Evolutionary conservation across 2,797 vertebrate genomes (phyloP).

Genomic region (Scolopax rusticola): DNA sequence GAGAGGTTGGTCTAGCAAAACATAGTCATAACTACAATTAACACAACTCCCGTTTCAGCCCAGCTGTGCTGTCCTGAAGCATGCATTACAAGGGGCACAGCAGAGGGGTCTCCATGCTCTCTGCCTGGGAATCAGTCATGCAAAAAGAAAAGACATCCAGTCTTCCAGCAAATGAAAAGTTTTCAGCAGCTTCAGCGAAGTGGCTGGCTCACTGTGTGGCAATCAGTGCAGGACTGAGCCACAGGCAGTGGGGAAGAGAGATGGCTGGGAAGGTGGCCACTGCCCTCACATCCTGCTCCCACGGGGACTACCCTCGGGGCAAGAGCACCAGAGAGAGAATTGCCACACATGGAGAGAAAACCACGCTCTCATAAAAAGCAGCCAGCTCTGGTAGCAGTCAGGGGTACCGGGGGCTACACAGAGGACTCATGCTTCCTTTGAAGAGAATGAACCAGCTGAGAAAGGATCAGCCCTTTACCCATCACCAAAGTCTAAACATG

Average conservation of each 20-base stretch:
- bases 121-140: not conserved
- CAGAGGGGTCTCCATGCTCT: not conserved
- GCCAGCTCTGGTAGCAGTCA: not conserved
- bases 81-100: not conserved
- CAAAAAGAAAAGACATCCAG: not conserved
- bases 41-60: not conserved
- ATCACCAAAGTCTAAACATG: not conserved
- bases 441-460: not conserved
- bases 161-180: not conserved
- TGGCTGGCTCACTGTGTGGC: fast-evolving
- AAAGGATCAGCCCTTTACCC: not conserved
- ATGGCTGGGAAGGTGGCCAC: not conserved
- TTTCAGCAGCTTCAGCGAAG: not conserved
- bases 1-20: not conserved
- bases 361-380: not conserved
- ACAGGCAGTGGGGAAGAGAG: not conserved
- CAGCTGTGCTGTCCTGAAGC: not conserved
- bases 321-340: not conserved
- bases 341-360: not conserved
- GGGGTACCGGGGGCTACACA: not conserved
- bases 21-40: not conserved
- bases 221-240: not conserved
- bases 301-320: not conserved
- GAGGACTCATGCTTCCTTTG: not conserved
- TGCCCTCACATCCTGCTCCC: not conserved